Percentiles rank a stretch among this genome's conserved stretches.
These are phyloP conservation scores for Morpho helenor DNA, from an alignment of 2,888 invertebrate species.

Conservation along the genomic window DNA sequence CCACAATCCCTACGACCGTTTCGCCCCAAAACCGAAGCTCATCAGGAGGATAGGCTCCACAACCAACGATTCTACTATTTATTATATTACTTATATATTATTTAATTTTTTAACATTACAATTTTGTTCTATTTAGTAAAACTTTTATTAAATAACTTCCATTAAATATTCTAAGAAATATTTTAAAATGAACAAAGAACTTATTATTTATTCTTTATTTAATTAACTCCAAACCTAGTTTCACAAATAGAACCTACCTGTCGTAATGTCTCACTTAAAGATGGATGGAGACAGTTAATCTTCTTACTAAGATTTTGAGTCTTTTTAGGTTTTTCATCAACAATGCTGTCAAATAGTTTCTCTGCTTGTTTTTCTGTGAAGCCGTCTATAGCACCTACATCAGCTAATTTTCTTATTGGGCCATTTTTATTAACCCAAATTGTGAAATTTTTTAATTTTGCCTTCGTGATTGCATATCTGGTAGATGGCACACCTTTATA, in stretches of 20 bases:
- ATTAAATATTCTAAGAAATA: too few species aligned
- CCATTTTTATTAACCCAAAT: conserved; percentile 78
- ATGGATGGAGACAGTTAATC: conserved; percentile 65
- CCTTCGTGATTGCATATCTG: conserved; percentile 80
- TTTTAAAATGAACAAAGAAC: too few species aligned
- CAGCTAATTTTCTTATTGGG: conserved; percentile 70
- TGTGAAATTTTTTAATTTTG: conserved; percentile 73
- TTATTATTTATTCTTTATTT: too few species aligned
- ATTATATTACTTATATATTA: too few species aligned
- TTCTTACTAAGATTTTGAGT: conserved; percentile 38
- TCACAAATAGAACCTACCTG: conserved; percentile 41
- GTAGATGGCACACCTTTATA: conserved; percentile 17
- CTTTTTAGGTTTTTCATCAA: conserved; percentile 42
- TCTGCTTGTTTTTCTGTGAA: conserved; percentile 77
- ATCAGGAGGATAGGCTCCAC: too few species aligned
- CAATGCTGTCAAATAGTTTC: conserved; percentile 80
- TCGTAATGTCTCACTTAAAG: conserved; percentile 49
- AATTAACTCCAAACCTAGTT: neutral
- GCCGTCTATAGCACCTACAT: conserved; percentile 80
- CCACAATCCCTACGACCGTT: too few species aligned
- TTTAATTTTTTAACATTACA: too few species aligned
- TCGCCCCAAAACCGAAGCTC: too few species aligned
- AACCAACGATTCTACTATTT: too few species aligned
- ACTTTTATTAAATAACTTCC: too few species aligned
- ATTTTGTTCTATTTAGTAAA: too few species aligned